Evolutionary conservation across 2,113 vertebrate genomes (phyloP).

Genomic region (Buteo buteo): DNA sequence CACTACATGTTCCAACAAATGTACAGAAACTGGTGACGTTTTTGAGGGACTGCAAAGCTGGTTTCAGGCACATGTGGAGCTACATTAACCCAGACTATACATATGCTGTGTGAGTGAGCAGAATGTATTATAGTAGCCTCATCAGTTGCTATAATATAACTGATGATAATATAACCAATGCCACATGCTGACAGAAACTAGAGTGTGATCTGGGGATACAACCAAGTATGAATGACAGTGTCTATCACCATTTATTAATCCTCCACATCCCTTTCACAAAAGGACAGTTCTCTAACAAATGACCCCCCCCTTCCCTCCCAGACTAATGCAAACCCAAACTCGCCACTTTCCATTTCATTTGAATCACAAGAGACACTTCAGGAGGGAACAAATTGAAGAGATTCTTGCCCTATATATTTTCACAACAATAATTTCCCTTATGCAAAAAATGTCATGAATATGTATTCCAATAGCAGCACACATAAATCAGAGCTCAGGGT

Average conservation of each 20-base stretch:
- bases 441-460: constrained; percentile 34
- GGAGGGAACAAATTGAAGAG: constrained; percentile 7
- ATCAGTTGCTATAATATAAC: not conserved
- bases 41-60: not conserved
- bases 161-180: not conserved
- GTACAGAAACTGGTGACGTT: not conserved
- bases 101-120: rapidly evolving
- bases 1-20: not conserved
- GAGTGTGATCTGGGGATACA: not conserved
- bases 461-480: constrained; percentile 22
- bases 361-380: not conserved
- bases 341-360: not conserved
- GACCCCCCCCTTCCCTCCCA: not conserved
- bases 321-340: not conserved
- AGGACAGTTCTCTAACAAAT: not conserved
- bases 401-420: constrained; percentile 23
- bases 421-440: constrained; percentile 46
- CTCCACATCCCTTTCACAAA: not conserved
- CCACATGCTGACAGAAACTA: not conserved
- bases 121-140: not conserved
- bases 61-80: not conserved
- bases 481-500: constrained; percentile 31
- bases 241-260: not conserved
- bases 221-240: not conserved
- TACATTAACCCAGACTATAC: rapidly evolving